A percentile compares a stretch with the other conserved stretches of the same genome.
These are phyloP conservation scores for Anthopleura xanthogrammica DNA, from an alignment of 92 coral and sea anemone genomes.

Conservation along the genomic window DNA sequence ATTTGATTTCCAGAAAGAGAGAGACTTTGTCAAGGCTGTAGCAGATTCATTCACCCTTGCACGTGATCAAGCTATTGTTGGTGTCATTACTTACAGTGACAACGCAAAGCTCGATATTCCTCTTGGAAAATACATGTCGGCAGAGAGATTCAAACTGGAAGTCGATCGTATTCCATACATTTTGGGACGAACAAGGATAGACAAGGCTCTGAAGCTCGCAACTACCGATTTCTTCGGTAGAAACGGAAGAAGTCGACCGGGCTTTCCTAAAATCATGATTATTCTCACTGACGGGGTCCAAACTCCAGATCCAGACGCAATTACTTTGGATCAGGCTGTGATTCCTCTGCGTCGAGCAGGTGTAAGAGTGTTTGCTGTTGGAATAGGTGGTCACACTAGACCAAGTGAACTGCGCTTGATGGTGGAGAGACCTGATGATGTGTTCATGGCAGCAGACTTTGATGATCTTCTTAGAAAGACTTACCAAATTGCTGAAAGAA, in stretches of 20 bases:
- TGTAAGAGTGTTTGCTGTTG: constrained; percentile 63
- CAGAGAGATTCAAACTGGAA: constrained; percentile 37
- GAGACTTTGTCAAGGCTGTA: constrained; percentile 71
- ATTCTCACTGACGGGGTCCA: constrained; percentile 74
- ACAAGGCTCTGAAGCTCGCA: constrained; percentile 71
- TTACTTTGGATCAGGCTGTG: constrained; percentile 60
- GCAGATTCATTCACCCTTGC: constrained; percentile 64
- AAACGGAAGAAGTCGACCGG: constrained; percentile 45
- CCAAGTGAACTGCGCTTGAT: constrained; percentile 57
- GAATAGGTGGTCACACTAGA: constrained; percentile 47
- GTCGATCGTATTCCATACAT: constrained; percentile 62
- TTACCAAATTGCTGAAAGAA: constrained; percentile 42
- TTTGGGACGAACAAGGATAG: constrained; percentile 79
- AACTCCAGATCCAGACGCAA: constrained; percentile 63
- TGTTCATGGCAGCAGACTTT: constrained; percentile 55
- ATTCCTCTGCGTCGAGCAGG: constrained; percentile 57
- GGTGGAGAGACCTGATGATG: constrained; percentile 60
- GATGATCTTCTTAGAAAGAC: constrained; percentile 63
- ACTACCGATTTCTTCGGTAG: constrained; percentile 51
- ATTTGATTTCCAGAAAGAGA: constrained; percentile 59
- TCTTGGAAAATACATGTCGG: constrained; percentile 28
- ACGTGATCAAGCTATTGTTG: constrained; percentile 46
- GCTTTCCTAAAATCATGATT: constrained; percentile 63
- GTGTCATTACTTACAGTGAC: constrained; percentile 69
- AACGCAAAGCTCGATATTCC: constrained; percentile 48